These are phyloP conservation scores for Pterostichus madidus DNA, from an alignment of 2,888 invertebrate species.

Conservation along the genomic window DNA sequence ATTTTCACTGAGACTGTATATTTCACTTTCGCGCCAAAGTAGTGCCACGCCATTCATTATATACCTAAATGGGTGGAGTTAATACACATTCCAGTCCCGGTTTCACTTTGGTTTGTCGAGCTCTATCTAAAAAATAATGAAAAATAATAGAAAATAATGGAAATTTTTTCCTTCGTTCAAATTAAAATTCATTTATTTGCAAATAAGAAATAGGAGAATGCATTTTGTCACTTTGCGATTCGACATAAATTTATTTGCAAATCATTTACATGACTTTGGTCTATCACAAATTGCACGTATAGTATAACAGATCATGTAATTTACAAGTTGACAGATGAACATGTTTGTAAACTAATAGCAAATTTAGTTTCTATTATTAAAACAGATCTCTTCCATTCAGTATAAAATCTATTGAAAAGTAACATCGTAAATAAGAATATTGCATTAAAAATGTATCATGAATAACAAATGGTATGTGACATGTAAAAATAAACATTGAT, in stretches of 20 bases:
- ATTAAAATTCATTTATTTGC: too few species aligned
- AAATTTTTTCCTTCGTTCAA: too few species aligned
- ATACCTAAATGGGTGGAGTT: too few species aligned
- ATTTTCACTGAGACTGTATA: too few species aligned
- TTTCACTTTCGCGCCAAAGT: too few species aligned
- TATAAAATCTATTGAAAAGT: constrained; percentile 37
- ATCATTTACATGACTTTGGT: constrained; percentile 63
- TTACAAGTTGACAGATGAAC: constrained; percentile 44
- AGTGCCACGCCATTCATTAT: too few species aligned
- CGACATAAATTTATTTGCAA: constrained; percentile 65
- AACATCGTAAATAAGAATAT: not conserved
- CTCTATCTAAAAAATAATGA: too few species aligned
- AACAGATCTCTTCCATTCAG: constrained; percentile 33
- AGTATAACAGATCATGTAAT: constrained; percentile 53
- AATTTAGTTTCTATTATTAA: constrained; percentile 29
- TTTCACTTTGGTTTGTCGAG: too few species aligned
- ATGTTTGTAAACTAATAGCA: constrained; percentile 40
- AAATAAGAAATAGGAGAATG: constrained; percentile 15
- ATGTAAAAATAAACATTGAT: constrained; percentile 29
- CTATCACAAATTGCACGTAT: constrained; percentile 61
- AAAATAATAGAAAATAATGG: too few species aligned
- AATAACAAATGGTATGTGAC: constrained; percentile 7
- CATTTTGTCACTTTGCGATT: constrained; percentile 29
- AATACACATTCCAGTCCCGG: too few species aligned
- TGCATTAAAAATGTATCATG: not conserved